phyloP scores from a whole-genome alignment of 2,888 invertebrate species.

The Sycophila texana region DNA sequence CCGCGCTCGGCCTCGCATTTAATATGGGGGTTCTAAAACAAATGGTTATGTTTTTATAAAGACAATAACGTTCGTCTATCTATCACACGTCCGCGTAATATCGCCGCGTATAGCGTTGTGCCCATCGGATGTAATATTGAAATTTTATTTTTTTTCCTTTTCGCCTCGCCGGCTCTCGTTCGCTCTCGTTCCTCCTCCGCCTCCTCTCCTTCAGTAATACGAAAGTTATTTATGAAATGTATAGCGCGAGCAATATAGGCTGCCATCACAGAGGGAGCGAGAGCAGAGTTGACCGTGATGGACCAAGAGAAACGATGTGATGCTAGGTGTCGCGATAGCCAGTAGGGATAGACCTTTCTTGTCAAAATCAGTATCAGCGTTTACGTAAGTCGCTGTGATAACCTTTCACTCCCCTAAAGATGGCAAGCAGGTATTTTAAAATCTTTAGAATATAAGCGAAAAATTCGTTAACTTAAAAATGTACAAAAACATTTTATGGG shows the following conservation, averaged over 20 bases:
- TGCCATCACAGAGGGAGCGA: constrained; percentile 56
- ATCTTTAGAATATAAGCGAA: background rate
- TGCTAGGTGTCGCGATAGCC: constrained; percentile 61
- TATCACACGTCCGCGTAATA: constrained; percentile 72
- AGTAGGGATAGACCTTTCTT: background rate
- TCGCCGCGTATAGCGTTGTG: constrained; percentile 62
- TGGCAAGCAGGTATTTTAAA: too few relatives aligned
- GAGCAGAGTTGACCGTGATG: constrained; percentile 62
- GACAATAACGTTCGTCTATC: constrained; percentile 74
- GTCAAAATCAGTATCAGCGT: too few relatives aligned
- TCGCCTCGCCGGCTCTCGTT: background rate
- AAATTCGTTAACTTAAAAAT: background rate
- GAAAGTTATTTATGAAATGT: constrained; percentile 74
- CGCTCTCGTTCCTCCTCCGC: background rate
- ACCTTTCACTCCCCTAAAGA: too few relatives aligned
- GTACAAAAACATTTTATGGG: too few relatives aligned
- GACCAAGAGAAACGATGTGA: constrained; percentile 61
- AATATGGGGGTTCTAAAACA: constrained; percentile 69
- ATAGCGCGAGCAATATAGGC: constrained; percentile 65
- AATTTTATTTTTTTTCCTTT: constrained; percentile 71
- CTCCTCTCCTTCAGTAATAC: constrained; percentile 62
- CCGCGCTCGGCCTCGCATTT: constrained; percentile 53
- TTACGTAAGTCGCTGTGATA: background rate
- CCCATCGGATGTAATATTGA: constrained; percentile 74
- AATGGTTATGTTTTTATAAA: constrained; percentile 74